Evolutionary conservation across 1,140 invertebrate species (phyloP), one percentile per base, ranked within the genome.

Genomic region (Bombus confusus): DNA sequence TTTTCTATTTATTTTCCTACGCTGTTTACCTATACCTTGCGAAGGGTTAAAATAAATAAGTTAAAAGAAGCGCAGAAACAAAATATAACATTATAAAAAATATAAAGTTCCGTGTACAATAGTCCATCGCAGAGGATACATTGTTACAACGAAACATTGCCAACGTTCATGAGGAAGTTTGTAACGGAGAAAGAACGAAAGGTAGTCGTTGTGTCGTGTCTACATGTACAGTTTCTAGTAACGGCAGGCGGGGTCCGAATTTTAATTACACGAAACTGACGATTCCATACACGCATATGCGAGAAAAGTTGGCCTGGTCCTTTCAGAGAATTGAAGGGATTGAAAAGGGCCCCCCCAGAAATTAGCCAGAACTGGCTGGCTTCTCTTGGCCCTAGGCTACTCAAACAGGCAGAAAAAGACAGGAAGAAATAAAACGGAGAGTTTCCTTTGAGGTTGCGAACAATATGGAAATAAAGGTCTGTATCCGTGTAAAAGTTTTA

Each of bases 391-490:
- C 59, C 41, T 62, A 22, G 78, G 84, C 78, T 62, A 57, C 71
- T 52, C 78, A 57, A 79, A 37, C 25, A 37, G 62, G 81, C 71
- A 79, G 77, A 73, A 57, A 81, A 74, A 71, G 77, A 68, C 64
- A 68, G 79, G 78, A 85, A 85, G 88, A 90, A 90, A 90, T 90
- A 90, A 89, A 89, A 86, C 84, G 80, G 88, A 72, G 77, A 91
- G 90, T 90, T 91, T 86, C 88, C 87, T 93, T 92, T 89, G 87
- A 89, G 88, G 89, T 86, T 88, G 77, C 86, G 15, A 92, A 87
- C 91, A 93, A 90, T 92, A 93, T 93, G 92, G 91, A 92, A 93
- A 93, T 93, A 93, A 92, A 92, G 92, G 92, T 91, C 86, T 92
- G 87, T 90, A 92, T 92, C 86, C 91, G 86, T 91, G 92, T 92